These are phyloP conservation scores for Aphodius sticticus DNA, from an alignment of 2,888 invertebrate species.

Conservation along the genomic window DNA sequence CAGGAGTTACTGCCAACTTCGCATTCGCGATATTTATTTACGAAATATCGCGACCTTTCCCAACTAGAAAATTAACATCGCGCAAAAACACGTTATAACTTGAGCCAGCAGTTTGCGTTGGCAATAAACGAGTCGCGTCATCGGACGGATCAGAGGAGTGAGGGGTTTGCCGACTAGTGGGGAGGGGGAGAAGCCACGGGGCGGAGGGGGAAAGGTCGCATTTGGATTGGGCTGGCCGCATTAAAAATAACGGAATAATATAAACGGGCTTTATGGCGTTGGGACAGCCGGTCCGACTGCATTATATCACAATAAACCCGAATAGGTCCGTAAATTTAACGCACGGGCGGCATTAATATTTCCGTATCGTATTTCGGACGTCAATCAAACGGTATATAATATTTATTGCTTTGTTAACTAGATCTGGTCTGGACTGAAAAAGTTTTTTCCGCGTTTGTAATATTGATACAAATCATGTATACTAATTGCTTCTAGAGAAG, in stretches of 20 bases:
- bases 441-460: background rate
- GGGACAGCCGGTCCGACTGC: conserved; percentile 1
- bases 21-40: too few species aligned
- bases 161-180: background rate
- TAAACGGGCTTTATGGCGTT: conserved; percentile 26
- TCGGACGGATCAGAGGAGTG: background rate
- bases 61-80: too few species aligned
- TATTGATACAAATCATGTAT: too few species aligned
- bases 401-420: conserved; percentile 31
- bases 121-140: background rate
- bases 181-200: background rate
- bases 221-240: background rate
- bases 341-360: conserved; percentile 27
- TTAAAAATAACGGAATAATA: conserved; percentile 13
- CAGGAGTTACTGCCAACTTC: too few species aligned
- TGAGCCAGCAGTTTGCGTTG: background rate
- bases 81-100: too few species aligned
- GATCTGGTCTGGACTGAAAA: background rate
- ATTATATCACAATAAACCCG: conserved; percentile 26
- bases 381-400: conserved; percentile 31
- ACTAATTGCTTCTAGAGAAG: too few species aligned
- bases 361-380: conserved; percentile 23
- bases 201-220: background rate
- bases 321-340: conserved; percentile 21
- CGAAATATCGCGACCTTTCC: too few species aligned